These are phyloP conservation scores for Chromobotia macracanthus DNA, from an alignment of 2,797 vertebrate genomes.

Conservation along the genomic window DNA sequence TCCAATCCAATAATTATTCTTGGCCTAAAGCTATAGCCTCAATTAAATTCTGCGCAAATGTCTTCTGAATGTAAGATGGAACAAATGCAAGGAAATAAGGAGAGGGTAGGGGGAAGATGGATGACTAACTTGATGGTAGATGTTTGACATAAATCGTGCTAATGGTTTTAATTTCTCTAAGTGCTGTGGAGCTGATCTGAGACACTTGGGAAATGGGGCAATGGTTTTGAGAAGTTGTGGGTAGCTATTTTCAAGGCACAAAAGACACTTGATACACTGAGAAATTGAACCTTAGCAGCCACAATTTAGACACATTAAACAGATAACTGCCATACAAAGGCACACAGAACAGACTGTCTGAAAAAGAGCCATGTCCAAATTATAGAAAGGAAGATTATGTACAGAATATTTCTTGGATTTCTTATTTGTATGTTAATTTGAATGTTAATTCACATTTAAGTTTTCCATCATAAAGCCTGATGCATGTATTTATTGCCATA, in stretches of 20 bases:
- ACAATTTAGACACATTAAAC: background rate
- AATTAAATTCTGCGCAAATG: constrained; percentile 67
- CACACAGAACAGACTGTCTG: background rate
- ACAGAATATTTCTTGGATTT: no score
- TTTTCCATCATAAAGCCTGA: no score
- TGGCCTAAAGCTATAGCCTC: constrained; percentile 69
- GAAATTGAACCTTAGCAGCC: background rate
- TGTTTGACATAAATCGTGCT: constrained; percentile 74
- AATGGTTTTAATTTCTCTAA: constrained; percentile 74
- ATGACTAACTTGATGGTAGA: constrained; percentile 65
- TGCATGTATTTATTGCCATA: no score
- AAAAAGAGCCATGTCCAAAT: background rate
- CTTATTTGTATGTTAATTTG: no score
- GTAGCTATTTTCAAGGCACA: constrained; percentile 1
- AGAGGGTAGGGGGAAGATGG: constrained; percentile 44
- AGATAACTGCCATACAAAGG: background rate
- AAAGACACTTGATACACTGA: background rate
- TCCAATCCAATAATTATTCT: constrained; percentile 65
- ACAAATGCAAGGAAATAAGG: constrained; percentile 31
- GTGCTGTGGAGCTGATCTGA: constrained; percentile 55
- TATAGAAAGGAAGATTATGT: background rate
- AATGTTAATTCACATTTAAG: no score
- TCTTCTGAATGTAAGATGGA: constrained; percentile 52
- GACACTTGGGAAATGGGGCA: constrained; percentile 3
- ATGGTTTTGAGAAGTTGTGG: constrained; percentile 20